Conservation (phyloP, 1,140 invertebrate species). For the Psix sp. region DNA sequence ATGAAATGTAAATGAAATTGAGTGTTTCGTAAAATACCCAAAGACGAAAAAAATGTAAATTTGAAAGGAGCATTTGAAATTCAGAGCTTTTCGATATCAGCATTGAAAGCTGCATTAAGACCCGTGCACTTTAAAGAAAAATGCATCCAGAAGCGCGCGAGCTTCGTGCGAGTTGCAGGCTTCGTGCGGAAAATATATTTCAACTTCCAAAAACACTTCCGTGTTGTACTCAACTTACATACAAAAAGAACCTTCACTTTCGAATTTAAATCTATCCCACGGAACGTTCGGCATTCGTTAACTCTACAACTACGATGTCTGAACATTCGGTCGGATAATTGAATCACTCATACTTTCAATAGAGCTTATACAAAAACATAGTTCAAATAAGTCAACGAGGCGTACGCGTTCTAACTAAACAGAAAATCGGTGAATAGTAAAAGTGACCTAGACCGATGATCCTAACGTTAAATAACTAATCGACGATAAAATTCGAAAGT, state of each 20-base stretch:
- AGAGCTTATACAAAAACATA: slow-evolving; percentile 27
- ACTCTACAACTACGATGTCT: background rate
- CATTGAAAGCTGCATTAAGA: slow-evolving; percentile 59
- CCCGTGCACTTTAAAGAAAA: slow-evolving; percentile 57
- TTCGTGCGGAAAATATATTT: slow-evolving; percentile 58
- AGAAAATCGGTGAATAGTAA: slow-evolving; percentile 18
- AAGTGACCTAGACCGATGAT: slow-evolving; percentile 19
- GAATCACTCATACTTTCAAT: slow-evolving; percentile 45
- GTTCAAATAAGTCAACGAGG: slow-evolving; percentile 11
- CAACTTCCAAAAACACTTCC: slow-evolving; percentile 44
- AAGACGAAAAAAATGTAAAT: slow-evolving; percentile 29
- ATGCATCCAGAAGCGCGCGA: slow-evolving; percentile 60
- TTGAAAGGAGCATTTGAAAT: slow-evolving; percentile 39
- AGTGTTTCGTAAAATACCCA: slow-evolving; percentile 6
- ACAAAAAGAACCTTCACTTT: slow-evolving; percentile 28
- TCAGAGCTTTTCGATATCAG: slow-evolving; percentile 46
- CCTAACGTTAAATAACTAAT: too few relatives aligned
- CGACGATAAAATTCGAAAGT: slow-evolving; percentile 36
- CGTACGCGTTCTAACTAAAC: slow-evolving; percentile 14
- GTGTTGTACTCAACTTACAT: slow-evolving; percentile 14
- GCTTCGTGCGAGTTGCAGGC: slow-evolving; percentile 59
- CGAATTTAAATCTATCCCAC: slow-evolving; percentile 28
- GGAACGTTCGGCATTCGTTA: slow-evolving; percentile 9
- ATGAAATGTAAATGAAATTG: background rate
- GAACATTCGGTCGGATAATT: slow-evolving; percentile 32